Conservation (phyloP, 2,113 vertebrate genomes). For the Oreocharis arfaki region DNA sequence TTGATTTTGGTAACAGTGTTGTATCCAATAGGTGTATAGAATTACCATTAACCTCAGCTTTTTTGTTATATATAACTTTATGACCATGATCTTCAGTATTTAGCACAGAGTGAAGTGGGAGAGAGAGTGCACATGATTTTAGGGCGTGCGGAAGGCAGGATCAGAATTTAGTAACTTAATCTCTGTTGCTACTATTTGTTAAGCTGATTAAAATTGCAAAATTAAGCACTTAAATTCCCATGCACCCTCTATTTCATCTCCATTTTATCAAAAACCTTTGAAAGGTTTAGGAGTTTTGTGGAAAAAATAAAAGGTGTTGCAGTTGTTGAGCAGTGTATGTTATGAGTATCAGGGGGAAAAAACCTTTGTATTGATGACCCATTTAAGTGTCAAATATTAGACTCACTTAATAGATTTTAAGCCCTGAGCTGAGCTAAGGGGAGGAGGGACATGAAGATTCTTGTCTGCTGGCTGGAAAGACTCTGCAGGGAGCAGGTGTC, state of each 20-base stretch:
- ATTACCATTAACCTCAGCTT: neutral
- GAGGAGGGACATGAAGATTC: neutral
- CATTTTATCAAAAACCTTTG: neutral
- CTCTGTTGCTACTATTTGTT: neutral
- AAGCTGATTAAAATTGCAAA: neutral
- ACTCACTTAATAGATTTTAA: neutral
- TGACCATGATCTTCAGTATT: neutral
- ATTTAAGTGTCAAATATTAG: neutral
- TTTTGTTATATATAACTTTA: neutral
- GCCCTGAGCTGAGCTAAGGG: neutral
- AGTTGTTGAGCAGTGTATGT: neutral
- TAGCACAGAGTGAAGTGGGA: neutral
- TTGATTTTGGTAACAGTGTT: neutral
- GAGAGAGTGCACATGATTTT: accelerated
- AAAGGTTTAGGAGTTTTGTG: neutral
- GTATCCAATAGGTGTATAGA: neutral
- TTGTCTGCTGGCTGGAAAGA: neutral
- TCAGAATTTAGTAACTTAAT: neutral
- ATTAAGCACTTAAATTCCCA: neutral
- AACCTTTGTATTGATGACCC: neutral
- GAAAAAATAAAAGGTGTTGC: neutral
- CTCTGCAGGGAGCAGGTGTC: neutral
- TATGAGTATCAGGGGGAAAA: neutral
- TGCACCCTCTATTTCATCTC: neutral
- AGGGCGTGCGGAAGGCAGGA: neutral